These are phyloP conservation scores for Aleiodes sp. DNA, from an alignment of 1,140 invertebrate species.

Conservation along the genomic window DNA sequence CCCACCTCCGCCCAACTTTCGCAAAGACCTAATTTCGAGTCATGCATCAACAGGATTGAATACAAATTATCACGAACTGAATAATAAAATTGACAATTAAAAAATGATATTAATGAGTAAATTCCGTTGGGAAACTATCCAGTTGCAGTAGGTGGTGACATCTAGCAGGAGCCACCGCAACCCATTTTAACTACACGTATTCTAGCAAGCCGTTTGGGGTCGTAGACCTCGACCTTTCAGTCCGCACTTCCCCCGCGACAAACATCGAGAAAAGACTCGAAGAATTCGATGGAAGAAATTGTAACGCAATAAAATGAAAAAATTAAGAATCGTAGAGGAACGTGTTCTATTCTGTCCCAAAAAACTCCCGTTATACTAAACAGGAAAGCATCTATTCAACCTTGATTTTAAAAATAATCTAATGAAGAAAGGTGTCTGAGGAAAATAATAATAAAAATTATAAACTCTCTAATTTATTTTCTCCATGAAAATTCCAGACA, in stretches of 20 bases:
- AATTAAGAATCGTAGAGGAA: neutral
- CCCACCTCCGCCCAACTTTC: too few relatives aligned
- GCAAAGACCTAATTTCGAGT: too few relatives aligned
- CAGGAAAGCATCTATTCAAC: too few relatives aligned
- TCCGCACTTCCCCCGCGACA: slow-evolving; percentile 15
- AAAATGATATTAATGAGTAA: neutral
- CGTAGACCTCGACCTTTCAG: slow-evolving; percentile 11
- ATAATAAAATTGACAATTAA: too few relatives aligned
- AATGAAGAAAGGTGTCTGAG: neutral
- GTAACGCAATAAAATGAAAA: too few relatives aligned
- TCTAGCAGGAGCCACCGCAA: slow-evolving; percentile 43
- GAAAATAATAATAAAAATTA: slow-evolving; percentile 5
- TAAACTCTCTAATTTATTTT: neutral
- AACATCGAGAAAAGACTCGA: neutral
- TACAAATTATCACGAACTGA: too few relatives aligned
- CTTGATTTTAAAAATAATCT: too few relatives aligned
- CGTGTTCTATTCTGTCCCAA: neutral
- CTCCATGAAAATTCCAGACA: slow-evolving; percentile 14
- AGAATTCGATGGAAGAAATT: neutral
- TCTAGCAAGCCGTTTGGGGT: slow-evolving; percentile 5
- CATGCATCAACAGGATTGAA: too few relatives aligned
- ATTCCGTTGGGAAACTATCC: neutral
- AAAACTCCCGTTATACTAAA: neutral
- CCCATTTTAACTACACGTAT: slow-evolving; percentile 23
- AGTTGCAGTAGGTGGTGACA: slow-evolving; percentile 44